phyloP scores from a whole-genome alignment of 2,888 invertebrate species.

The Trachelus tabidus region DNA sequence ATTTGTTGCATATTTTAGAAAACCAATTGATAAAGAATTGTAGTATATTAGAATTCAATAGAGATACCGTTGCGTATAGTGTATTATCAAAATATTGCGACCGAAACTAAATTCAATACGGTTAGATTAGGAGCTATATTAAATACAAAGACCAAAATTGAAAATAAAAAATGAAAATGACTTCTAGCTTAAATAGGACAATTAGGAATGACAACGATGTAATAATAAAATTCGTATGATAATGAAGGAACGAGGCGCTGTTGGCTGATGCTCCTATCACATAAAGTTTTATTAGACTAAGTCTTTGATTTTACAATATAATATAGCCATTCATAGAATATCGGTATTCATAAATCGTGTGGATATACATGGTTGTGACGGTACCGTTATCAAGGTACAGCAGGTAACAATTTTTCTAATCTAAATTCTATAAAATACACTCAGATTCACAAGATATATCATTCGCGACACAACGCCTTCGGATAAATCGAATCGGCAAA shows the following conservation, averaged over 20 bases:
- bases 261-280: slow-evolving; percentile 34
- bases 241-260: not conserved
- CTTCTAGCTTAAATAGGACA: not conserved
- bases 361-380: slow-evolving; percentile 44
- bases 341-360: slow-evolving; percentile 52
- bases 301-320: slow-evolving; percentile 61
- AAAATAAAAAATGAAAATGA: not conserved
- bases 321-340: slow-evolving; percentile 63
- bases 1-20: slow-evolving; percentile 53
- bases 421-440: slow-evolving; percentile 58
- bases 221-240: not conserved
- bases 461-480: not conserved
- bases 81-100: not conserved
- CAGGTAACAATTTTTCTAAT: slow-evolving; percentile 56
- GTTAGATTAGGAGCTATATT: not conserved
- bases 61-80: not conserved
- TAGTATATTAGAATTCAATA: not conserved
- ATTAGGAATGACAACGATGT: not conserved
- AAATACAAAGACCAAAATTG: too few relatives aligned
- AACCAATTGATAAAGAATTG: slow-evolving; percentile 21
- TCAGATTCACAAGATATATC: slow-evolving; percentile 45
- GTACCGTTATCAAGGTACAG: slow-evolving; percentile 46
- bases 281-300: slow-evolving; percentile 57
- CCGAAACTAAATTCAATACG: not conserved
- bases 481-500: not conserved